phyloP scores from a whole-genome alignment of 2,888 invertebrate genomes.

The Proisotoma minuta region DNA sequence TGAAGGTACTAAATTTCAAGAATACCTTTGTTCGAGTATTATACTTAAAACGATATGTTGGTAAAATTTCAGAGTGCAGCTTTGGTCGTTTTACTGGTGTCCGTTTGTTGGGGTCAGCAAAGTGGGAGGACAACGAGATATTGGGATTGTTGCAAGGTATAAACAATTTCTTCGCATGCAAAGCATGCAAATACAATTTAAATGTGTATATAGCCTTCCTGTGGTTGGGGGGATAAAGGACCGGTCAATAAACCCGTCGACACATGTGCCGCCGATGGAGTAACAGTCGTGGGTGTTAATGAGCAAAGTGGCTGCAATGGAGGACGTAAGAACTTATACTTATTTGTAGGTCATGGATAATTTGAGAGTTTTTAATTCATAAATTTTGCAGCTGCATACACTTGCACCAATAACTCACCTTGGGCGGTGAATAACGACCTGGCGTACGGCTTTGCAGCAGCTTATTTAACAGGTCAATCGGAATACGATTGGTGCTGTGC shows the following conservation, averaged over 20 bases:
- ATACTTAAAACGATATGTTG: too few species aligned
- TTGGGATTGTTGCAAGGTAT: slow-evolving; percentile 30
- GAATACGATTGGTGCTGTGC: slow-evolving; percentile 30
- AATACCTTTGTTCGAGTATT: too few species aligned
- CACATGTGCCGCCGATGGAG: slow-evolving; percentile 23
- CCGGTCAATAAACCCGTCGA: slow-evolving; percentile 21
- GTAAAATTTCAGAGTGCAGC: too few species aligned
- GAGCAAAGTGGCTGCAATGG: slow-evolving; percentile 31
- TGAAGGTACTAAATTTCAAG: too few species aligned
- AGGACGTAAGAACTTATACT: slow-evolving; percentile 22
- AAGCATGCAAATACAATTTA: neutral
- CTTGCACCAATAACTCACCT: slow-evolving; percentile 22
- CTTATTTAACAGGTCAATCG: slow-evolving; percentile 15
- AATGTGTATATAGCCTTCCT: slow-evolving; percentile 18
- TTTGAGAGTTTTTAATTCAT: neutral
- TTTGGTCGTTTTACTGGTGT: too few species aligned
- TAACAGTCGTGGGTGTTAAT: slow-evolving; percentile 11
- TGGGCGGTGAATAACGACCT: slow-evolving; percentile 23
- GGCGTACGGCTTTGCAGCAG: slow-evolving; percentile 24
- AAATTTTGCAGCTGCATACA: slow-evolving; percentile 18
- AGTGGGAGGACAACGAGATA: slow-evolving; percentile 19
- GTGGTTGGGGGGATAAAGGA: slow-evolving; percentile 25
- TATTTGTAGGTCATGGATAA: neutral
- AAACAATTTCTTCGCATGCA: neutral
- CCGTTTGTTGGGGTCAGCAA: too few species aligned